Evolutionary conservation across 2,113 vertebrate genomes (phyloP).

Genomic region (Nicator chloris): DNA sequence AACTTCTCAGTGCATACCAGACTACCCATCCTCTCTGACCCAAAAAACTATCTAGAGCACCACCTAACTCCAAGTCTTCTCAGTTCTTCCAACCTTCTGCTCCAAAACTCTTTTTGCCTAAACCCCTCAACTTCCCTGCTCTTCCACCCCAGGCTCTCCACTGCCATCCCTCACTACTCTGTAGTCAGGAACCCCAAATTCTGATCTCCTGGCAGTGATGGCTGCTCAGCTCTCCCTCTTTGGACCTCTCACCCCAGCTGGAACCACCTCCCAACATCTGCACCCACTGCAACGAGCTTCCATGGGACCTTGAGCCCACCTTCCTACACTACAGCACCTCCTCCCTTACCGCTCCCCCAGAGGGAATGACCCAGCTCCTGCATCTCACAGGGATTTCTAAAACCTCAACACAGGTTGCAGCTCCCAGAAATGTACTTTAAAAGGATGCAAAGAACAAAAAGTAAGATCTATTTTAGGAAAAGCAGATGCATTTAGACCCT

Average conservation of each 20-base stretch:
- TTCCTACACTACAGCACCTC: not conserved
- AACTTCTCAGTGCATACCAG: not conserved
- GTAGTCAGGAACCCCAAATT: not conserved
- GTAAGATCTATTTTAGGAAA: not conserved
- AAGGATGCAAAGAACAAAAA: not conserved
- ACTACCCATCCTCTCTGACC: not conserved
- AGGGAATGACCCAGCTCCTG: not conserved
- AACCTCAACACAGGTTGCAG: not conserved
- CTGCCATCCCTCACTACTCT: not conserved
- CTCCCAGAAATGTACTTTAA: not conserved
- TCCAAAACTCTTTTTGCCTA: not conserved
- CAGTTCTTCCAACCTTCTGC: not conserved
- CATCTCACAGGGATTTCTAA: not conserved
- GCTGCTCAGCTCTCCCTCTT: not conserved
- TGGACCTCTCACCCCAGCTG: not conserved
- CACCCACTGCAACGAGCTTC: not conserved
- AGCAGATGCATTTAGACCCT: not conserved
- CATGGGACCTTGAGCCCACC: not conserved
- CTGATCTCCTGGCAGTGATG: not conserved
- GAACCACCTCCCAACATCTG: not conserved
- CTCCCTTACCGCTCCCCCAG: rapidly evolving
- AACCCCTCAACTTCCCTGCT: rapidly evolving
- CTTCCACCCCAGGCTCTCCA: not conserved
- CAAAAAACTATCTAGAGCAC: not conserved
- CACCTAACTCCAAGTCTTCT: rapidly evolving